Conservation (phyloP, 2,113 vertebrate species). For the Dipodomys merriami region DNA sequence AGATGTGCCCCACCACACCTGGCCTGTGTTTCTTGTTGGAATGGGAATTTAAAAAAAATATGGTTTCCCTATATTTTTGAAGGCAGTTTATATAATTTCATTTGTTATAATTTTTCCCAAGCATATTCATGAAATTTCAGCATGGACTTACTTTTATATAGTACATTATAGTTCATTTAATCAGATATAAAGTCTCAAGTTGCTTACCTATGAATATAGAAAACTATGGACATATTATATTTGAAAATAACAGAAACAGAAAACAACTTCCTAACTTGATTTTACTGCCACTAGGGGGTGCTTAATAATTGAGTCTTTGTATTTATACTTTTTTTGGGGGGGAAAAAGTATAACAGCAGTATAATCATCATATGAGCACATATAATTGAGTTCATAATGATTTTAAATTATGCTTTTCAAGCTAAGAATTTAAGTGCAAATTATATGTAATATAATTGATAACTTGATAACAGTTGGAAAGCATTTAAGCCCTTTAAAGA, state of each 20-base stretch:
- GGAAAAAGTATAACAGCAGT: neutral
- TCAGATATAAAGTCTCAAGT: slow-evolving; percentile 44
- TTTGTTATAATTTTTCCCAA: too few relatives aligned
- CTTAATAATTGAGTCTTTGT: slow-evolving; percentile 64
- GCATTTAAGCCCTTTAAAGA: slow-evolving; percentile 31
- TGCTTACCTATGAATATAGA: neutral
- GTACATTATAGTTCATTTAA: slow-evolving; percentile 26
- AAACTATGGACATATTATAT: neutral
- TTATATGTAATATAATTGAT: neutral
- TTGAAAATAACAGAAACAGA: neutral
- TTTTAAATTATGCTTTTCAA: slow-evolving; percentile 58
- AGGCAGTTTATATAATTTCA: too few relatives aligned
- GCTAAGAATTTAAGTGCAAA: slow-evolving; percentile 43
- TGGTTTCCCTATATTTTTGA: too few relatives aligned
- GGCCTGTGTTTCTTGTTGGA: too few relatives aligned
- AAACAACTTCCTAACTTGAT: neutral
- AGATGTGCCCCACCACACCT: too few relatives aligned
- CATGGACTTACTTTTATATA: slow-evolving; percentile 21
- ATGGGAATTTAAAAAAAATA: neutral
- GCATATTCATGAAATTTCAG: too few relatives aligned
- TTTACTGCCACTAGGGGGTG: slow-evolving; percentile 81
- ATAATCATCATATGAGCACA: neutral
- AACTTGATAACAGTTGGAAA: slow-evolving; percentile 34
- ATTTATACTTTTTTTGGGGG: slow-evolving; percentile 48
- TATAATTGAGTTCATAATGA: slow-evolving; percentile 50